A percentile compares a stretch with the other conserved stretches of the same genome.
These are phyloP conservation scores for Nanorana parkeri DNA, from an alignment of 2,113 vertebrate species.

Conservation along the genomic window DNA sequence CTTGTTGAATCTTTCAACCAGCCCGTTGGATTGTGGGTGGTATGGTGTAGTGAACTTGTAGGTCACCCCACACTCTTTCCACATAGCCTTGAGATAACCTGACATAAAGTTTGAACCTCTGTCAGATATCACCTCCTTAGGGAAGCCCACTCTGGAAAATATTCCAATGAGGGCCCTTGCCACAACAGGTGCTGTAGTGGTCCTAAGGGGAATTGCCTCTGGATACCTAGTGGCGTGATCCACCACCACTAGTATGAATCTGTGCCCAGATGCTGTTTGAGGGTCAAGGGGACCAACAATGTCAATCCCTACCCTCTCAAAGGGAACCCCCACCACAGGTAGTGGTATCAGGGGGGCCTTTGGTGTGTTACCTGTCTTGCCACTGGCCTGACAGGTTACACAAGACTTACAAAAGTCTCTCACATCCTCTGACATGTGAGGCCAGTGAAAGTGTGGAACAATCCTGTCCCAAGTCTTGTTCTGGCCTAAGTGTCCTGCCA, in stretches of 20 bases:
- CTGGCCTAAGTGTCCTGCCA: background rate
- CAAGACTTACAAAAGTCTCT: background rate
- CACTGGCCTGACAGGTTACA: background rate
- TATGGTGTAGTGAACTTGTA: background rate
- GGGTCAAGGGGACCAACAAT: background rate
- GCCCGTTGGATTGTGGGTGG: background rate
- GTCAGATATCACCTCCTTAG: background rate
- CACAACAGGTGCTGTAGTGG: background rate
- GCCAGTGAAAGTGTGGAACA: background rate
- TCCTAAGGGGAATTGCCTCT: background rate
- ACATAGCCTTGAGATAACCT: background rate
- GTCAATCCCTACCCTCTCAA: background rate
- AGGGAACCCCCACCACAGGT: background rate
- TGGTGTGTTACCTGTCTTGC: too few species aligned
- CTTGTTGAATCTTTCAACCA: too few species aligned
- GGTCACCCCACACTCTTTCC: background rate
- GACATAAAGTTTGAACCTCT: background rate
- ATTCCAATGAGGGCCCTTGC: background rate
- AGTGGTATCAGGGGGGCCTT: background rate
- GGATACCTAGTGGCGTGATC: too few species aligned
- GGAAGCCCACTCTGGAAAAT: background rate
- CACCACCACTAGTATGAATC: background rate
- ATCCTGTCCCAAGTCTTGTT: background rate
- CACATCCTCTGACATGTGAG: background rate
- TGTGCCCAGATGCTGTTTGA: background rate